Base-by-base conservation (phyloP, 2,113 vertebrate species). In the Eudyptes chrysolophus region DNA sequence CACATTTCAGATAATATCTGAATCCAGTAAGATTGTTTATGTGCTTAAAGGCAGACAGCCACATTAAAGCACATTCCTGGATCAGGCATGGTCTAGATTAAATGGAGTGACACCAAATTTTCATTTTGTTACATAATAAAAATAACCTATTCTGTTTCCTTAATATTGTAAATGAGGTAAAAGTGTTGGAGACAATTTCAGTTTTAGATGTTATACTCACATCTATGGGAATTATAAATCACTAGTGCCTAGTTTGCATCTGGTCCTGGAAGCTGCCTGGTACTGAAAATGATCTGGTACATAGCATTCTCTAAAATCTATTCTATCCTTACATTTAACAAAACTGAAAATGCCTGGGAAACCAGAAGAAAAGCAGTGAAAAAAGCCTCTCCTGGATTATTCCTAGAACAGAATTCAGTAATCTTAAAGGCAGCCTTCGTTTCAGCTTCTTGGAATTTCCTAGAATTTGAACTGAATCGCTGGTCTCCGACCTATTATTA, bases 1-100 rank as follows among this genome's bases (percentile, higher is more conserved):
- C 75, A 90, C 36, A 13, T 72, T 94, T 89, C 78, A 89, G 95
- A 94, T 87, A 83, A 90, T 55, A 90, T 65, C 80, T 83, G 78
- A 71, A 76, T 62, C 75, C 83, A 75, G 38, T 4, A 44, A 91
- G 69, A 52, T 62, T 94, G 77, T 57, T 88, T 30, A 70, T 69
- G 74, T 36, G 46, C 55, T 77, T 74, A 89, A 81, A 84, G 70
- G 75, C 74, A 68, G 52, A 21, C 34, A 86, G 42, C 51, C 60
- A 38, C 10, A 9, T 81, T 40, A 54, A 68, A 87, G 89, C 70
- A 87, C 44, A 36, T 87, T 89, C 85, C 72, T 93, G 62, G 46
- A 46, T 57, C 49, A 84, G 72, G 74, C 80, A 71, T 40, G 54
- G 55, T 42, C 61, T 68, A 44, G 57, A 84, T 85, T 62, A 74